A percentile compares a stretch with the other conserved stretches of the same genome.
These are phyloP conservation scores for Hycleus cichorii DNA, from an alignment of 1,140 invertebrate genomes.

Conservation along the genomic window DNA sequence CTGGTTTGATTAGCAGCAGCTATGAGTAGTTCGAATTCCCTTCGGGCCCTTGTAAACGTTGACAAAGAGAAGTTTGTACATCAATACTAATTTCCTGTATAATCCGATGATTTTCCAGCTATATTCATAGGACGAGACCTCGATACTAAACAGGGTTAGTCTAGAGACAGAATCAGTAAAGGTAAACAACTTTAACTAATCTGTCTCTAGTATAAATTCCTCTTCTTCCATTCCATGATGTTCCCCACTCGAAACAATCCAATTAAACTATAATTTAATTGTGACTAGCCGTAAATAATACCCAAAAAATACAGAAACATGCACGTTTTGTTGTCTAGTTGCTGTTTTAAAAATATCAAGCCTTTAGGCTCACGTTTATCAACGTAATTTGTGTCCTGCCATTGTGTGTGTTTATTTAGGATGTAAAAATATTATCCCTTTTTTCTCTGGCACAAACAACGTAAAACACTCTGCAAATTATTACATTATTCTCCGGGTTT, in stretches of 20 bases:
- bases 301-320: no score
- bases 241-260: no score
- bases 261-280: no score
- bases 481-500: slow-evolving; percentile 12
- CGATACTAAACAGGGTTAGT: neutral
- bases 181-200: no score
- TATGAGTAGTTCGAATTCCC: neutral
- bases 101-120: slow-evolving; percentile 3
- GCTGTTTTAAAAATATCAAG: no score
- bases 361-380: neutral
- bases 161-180: no score
- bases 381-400: slow-evolving; percentile 4
- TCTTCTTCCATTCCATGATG: no score
- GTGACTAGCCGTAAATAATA: no score
- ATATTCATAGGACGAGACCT: neutral
- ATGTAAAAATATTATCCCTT: slow-evolving; percentile 15
- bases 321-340: no score
- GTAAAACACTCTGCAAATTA: slow-evolving; percentile 15
- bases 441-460: slow-evolving; percentile 3
- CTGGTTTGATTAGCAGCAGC: slow-evolving; percentile 1
- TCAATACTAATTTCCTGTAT: slow-evolving; percentile 9
- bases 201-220: no score
- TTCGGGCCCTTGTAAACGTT: slow-evolving; percentile 3
- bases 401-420: slow-evolving; percentile 11
- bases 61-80: slow-evolving; percentile 10